Percentiles rank a stretch among this genome's conserved stretches.
Evolutionary conservation across 2,888 invertebrate genomes (phyloP).

Genomic region (Nymphalis c-album): DNA sequence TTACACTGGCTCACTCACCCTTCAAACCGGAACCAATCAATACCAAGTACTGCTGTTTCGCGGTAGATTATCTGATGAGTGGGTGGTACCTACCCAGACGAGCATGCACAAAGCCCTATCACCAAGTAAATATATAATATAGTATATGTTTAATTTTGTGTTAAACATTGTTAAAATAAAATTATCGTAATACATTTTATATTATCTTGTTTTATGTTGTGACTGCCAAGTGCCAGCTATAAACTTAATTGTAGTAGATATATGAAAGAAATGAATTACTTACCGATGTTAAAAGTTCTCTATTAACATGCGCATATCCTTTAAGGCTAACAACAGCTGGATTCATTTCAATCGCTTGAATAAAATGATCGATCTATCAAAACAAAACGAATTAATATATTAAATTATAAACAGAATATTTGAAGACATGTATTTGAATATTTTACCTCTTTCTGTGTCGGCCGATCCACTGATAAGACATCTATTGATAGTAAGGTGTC

Average conservation of each 20-base stretch:
- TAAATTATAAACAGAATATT: neutral
- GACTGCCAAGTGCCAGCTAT: too few relatives aligned
- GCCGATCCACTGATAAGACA: slow-evolving; percentile 80
- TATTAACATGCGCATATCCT: slow-evolving; percentile 84
- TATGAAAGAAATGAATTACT: too few relatives aligned
- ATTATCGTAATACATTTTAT: neutral
- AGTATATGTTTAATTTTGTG: neutral
- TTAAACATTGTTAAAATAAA: neutral
- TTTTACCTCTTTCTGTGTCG: slow-evolving; percentile 82
- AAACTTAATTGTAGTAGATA: neutral
- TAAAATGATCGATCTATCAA: slow-evolving; percentile 83
- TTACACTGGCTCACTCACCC: too few relatives aligned
- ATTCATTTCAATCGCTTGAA: slow-evolving; percentile 86
- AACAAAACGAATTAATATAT: slow-evolving; percentile 3
- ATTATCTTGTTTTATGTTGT: too few relatives aligned
- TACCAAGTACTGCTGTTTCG: too few relatives aligned
- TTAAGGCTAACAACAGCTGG: slow-evolving; percentile 85
- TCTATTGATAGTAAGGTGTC: slow-evolving; percentile 82
- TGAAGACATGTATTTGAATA: neutral
- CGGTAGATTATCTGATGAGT: too few relatives aligned
- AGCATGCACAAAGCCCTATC: too few relatives aligned
- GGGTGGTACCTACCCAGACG: too few relatives aligned
- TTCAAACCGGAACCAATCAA: too few relatives aligned
- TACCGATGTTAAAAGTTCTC: slow-evolving; percentile 84
- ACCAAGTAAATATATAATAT: too few relatives aligned